Conservation (phyloP, 2,797 vertebrate species). For the Pelodytes ibericus region DNA sequence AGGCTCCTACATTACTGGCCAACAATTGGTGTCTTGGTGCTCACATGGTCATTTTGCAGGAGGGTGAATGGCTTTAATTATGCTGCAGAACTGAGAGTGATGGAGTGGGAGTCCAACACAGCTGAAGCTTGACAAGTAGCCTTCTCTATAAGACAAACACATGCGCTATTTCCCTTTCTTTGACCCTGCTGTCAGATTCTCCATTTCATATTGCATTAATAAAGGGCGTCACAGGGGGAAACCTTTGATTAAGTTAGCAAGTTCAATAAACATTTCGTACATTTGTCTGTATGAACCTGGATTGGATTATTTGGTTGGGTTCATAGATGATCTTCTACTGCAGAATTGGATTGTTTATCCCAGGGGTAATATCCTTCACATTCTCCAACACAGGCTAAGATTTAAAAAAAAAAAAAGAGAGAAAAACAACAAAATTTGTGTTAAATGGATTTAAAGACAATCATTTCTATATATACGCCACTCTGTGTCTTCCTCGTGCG, state of each 20-base stretch:
- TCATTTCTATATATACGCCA: slow-evolving; percentile 11
- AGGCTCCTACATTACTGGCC: no score
- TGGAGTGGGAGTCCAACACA: no score
- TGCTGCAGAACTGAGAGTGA: no score
- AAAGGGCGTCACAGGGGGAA: slow-evolving; percentile 1
- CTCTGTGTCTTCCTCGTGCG: neutral
- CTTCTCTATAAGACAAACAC: no score
- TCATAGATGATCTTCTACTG: slow-evolving; percentile 15
- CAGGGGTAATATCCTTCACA: slow-evolving; percentile 10
- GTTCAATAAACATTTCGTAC: slow-evolving; percentile 38
- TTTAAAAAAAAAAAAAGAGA: slow-evolving; percentile 12
- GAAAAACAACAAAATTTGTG: slow-evolving; percentile 12
- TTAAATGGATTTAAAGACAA: slow-evolving; percentile 2
- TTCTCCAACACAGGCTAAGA: slow-evolving; percentile 10
- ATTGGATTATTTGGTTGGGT: slow-evolving; percentile 12
- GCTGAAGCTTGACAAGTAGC: no score
- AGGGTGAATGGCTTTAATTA: no score
- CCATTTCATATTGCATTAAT: neutral
- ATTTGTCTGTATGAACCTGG: slow-evolving; percentile 4
- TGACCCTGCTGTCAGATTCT: slow-evolving; percentile 2
- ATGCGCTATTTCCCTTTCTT: neutral
- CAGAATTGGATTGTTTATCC: slow-evolving; percentile 27
- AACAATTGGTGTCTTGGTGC: no score
- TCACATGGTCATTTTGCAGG: no score
- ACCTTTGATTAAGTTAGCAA: slow-evolving; percentile 42